A percentile compares a stretch with the other conserved stretches of the same genome.
These are phyloP conservation scores for Nemoura dubitans DNA, from an alignment of 2,888 invertebrate species.

Conservation along the genomic window DNA sequence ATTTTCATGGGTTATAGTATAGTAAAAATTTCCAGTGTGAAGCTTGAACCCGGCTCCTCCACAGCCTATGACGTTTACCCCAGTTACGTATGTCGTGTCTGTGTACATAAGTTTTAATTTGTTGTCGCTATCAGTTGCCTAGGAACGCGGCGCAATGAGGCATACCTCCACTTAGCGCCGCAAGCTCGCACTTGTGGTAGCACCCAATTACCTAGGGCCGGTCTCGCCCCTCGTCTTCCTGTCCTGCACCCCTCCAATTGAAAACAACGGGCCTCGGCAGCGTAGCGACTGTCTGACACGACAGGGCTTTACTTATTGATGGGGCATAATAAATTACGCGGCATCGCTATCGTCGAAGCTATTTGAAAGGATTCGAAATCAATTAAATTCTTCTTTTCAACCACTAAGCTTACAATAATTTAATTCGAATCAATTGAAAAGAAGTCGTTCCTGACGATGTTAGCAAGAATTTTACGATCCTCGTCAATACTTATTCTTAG, in stretches of 20 bases:
- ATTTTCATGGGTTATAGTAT: no score
- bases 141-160: not conserved
- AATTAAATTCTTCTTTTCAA: not conserved
- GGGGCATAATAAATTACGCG: not conserved
- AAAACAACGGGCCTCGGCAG: not conserved
- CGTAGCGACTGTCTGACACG: not conserved
- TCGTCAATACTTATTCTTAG: not conserved
- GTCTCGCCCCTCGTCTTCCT: not conserved
- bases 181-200: not conserved
- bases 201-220: not conserved
- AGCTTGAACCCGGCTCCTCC: not conserved
- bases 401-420: not conserved
- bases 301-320: not conserved
- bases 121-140: not conserved
- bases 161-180: not conserved
- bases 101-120: not conserved
- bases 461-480: not conserved
- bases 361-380: not conserved
- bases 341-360: not conserved
- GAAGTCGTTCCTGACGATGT: not conserved
- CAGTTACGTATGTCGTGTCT: not conserved
- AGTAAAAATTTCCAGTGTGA: no score
- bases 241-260: not conserved
- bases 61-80: not conserved
- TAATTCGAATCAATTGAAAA: constrained; percentile 12